phyloP scores from a whole-genome alignment of 2,797 vertebrate genomes.

The Enteromius treurensis region DNA sequence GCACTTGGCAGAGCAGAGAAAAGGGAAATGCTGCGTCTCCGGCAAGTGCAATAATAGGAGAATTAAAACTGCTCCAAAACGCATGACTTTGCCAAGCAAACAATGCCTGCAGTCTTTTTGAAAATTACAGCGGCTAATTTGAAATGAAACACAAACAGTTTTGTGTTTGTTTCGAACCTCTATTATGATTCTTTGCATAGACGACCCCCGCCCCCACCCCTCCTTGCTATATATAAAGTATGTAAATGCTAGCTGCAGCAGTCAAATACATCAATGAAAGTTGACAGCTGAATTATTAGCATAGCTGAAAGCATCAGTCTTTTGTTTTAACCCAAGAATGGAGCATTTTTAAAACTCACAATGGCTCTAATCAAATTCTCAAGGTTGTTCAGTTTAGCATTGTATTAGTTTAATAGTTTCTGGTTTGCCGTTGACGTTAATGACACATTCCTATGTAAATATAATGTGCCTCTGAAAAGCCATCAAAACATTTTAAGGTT shows the following conservation, averaged over 20 bases:
- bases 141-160: constrained; percentile 83
- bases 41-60: constrained; percentile 74
- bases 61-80: constrained; percentile 82
- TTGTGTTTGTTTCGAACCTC: constrained; percentile 73
- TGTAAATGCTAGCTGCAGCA: constrained; percentile 85
- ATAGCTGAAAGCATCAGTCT: constrained; percentile 83
- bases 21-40: constrained; percentile 65
- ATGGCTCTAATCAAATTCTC: constrained; percentile 98
- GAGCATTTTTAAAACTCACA: constrained; percentile 90
- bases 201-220: constrained; percentile 66
- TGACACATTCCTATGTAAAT: constrained; percentile 96
- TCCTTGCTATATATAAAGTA: constrained; percentile 84
- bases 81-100: constrained; percentile 82
- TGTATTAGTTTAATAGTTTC: constrained; percentile 98
- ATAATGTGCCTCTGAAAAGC: constrained; percentile 88
- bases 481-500: constrained; percentile 97
- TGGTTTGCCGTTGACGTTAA: constrained; percentile 96
- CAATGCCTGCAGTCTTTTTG: constrained; percentile 79
- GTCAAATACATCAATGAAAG: constrained; percentile 85
- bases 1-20: constrained; percentile 71
- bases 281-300: constrained; percentile 89
- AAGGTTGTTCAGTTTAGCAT: constrained; percentile 96
- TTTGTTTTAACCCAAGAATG: constrained; percentile 87
- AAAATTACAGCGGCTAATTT: constrained; percentile 84
- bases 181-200: constrained; percentile 78